Evolutionary conservation across 2,888 invertebrate species (phyloP), one percentile per base, ranked within the genome.

Genomic region (Pedicia rivosa): DNA sequence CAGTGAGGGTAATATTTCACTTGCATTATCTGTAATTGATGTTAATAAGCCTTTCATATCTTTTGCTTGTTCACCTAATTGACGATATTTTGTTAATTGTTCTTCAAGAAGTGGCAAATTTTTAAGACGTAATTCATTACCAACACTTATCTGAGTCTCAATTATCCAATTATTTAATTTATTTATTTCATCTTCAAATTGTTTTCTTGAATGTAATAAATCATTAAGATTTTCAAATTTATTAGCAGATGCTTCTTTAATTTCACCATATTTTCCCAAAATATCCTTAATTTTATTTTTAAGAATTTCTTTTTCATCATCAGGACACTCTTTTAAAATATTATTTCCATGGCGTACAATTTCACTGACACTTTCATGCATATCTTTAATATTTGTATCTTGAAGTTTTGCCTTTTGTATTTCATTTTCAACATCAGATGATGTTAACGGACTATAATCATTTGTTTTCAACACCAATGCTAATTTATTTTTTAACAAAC

Each of bases 141-240:
- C 78, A 2, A 83, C 78, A 3, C 83, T 80, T 1, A 84, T 81
- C 58, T 91, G 90, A 19, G 86, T 86, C 62, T 92, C 84, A 46
- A 84, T 81, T 26, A 91, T 65, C 92, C 92, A 94, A 48, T 81
- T 75, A 44, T 81, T 76, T 52, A 86, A 78, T 49, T 78, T 77
- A 39, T 81, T 78, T 33, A 84, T 68, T 41, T 83, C 79, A 29
- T 69, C 70, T 59, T 94, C 92, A 48, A 88, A 86, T 32, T 78
- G 71, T 50, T 74, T 80, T 41, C 91, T 71, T 10, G 78, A 77
- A 55, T 79, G 75, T 9, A 86, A 61, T 9, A 84, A 64, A 59
- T 81, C 80, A 26, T 68, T 70, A 17, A 90, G 59, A 1, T 74
- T 72, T 40, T 74, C 68, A 42, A 79, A 68, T 48, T 81, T 81